Conservation (phyloP, 2,888 invertebrate species). For the Drosophila mercatorum region DNA sequence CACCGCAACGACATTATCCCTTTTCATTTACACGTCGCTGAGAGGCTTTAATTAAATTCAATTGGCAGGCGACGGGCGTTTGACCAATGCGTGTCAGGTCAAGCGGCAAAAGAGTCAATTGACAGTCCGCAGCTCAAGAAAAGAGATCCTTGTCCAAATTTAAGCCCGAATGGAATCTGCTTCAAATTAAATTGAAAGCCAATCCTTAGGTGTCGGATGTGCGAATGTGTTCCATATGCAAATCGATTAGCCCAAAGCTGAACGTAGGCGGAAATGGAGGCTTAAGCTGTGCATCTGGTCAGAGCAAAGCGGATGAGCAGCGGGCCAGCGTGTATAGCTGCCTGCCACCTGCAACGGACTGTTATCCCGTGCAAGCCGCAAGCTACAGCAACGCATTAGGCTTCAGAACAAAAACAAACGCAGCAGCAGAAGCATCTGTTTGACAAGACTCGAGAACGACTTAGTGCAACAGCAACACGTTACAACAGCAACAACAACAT, state of each 20-base stretch:
- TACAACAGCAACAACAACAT: conserved; percentile 32
- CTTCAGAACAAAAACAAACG: conserved; percentile 59
- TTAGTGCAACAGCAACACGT: conserved; percentile 46
- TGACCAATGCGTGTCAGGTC: not conserved
- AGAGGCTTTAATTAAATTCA: conserved; percentile 48
- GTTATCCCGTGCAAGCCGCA: conserved; percentile 76
- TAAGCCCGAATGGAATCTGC: conserved; percentile 4
- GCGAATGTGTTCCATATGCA: conserved; percentile 44
- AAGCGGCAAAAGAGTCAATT: not conserved
- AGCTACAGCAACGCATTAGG: conserved; percentile 71
- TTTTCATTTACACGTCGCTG: conserved; percentile 13
- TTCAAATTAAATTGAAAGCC: conserved; percentile 42
- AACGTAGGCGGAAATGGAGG: conserved; percentile 40
- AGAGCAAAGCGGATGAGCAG: conserved; percentile 19
- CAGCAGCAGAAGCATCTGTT: conserved; percentile 44
- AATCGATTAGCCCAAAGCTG: conserved; percentile 65
- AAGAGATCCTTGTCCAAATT: not conserved
- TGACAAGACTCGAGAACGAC: conserved; percentile 55
- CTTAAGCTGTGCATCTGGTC: conserved; percentile 39
- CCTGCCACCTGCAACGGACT: conserved; percentile 41
- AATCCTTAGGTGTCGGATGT: conserved; percentile 21
- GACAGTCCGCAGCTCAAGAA: not conserved
- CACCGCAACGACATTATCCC: not conserved
- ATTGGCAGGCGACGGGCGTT: conserved; percentile 25
- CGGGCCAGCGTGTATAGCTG: conserved; percentile 8